Evolutionary conservation across 1,140 invertebrate species (phyloP), one percentile per base, ranked within the genome.

Genomic region (Aphelinus atriplicis): DNA sequence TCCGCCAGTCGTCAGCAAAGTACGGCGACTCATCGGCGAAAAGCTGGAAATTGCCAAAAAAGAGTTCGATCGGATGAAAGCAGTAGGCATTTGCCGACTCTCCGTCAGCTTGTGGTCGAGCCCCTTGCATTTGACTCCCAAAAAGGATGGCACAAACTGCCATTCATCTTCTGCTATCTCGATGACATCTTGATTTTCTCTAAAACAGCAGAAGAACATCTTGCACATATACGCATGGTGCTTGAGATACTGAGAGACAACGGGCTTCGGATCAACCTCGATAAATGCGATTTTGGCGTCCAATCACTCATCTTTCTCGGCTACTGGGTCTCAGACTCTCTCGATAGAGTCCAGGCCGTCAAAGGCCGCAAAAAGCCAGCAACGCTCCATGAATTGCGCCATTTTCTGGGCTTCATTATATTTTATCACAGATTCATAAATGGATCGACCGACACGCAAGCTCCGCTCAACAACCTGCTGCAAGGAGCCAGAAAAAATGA

Each of bases 121-220:
- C 47, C 26, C 26, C 26, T 26, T 64, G 7, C 47, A 64, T 10
- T 10, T 64, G 9, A 9, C n/a, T 48, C 3, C 3, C 3, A 64
- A 64, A 47, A 47, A 47, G n/a, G 7, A 51, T 10, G 47, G 62
- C 1, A 46, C n/a, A 2, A 10, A 9, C 1, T 47, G 62, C 5
- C 5, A 26, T 26, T 26, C 26, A 26, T 26, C 26, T 26, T 26
- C 26, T 26, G 26, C 0, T 26, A 85, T 58, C 7, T 84, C 6
- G 81, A 85, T 55, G 82, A 85, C 61, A 82, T 83, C 2, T 71
- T 85, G 42, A 78, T 79, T n/a, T 81, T 26, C 64, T 79, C 61
- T 2, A 53, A 55, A 47, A 78, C 61, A 53, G 73, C 75, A 69
- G 77, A 80, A 7, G 75, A 81, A 67, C 80, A 82, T 62, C 10